A percentile compares a stretch with the other conserved stretches of the same genome.
Evolutionary conservation across 2,888 invertebrate genomes (phyloP).

Genomic region (Muschampia staudingeri): DNA sequence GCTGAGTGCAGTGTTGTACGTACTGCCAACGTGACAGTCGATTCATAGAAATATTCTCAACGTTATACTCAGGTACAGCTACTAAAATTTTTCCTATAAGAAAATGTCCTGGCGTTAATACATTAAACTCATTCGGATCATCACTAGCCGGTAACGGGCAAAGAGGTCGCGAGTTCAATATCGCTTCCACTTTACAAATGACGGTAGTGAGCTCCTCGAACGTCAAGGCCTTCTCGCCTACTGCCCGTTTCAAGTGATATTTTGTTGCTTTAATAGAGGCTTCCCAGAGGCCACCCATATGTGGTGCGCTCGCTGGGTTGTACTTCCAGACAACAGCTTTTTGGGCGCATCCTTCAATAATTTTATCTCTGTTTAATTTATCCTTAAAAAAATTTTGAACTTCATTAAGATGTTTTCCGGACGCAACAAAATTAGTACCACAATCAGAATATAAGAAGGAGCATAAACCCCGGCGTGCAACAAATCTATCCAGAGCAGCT

Average conservation of each 20-base stretch:
- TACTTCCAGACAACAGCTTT: neutral
- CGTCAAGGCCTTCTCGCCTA: neutral
- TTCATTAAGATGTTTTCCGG: neutral
- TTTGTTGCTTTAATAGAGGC: neutral
- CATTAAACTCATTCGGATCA: neutral
- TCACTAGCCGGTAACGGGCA: neutral
- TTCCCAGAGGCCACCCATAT: conserved; percentile 6
- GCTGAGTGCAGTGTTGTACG: neutral
- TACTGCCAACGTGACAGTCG: neutral
- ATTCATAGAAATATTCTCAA: neutral
- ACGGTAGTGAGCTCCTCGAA: neutral
- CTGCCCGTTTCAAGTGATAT: neutral
- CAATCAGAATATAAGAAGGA: neutral
- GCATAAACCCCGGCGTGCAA: neutral
- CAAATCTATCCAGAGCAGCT: neutral
- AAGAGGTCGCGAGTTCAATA: neutral
- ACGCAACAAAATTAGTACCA: neutral
- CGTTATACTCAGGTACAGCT: neutral
- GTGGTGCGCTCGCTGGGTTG: neutral
- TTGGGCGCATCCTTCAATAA: neutral
- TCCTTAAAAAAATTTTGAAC: neutral
- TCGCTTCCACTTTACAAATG: neutral
- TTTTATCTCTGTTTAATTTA: neutral
- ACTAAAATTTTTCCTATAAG: neutral
- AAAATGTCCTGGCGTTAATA: neutral